phyloP scores from a whole-genome alignment of 2,113 vertebrate species.

The Chauna torquata region DNA sequence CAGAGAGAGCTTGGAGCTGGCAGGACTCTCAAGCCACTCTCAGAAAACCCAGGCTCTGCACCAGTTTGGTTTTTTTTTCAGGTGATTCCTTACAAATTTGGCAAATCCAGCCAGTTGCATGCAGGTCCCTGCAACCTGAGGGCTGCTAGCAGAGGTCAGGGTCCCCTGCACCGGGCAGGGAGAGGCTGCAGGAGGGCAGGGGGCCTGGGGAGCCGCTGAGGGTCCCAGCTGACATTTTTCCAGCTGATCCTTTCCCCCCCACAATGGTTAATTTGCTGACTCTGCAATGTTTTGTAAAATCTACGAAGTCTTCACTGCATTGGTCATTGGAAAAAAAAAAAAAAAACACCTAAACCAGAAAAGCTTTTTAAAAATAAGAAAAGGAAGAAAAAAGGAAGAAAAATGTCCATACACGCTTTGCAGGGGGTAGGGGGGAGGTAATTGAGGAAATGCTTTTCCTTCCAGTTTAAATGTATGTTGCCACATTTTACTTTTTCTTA shows the following conservation, averaged over 20 bases:
- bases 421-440: not conserved
- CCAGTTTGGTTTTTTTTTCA: not conserved
- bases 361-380: not conserved
- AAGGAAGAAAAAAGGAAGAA: not conserved
- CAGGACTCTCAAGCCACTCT: not conserved
- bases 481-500: not conserved
- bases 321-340: not conserved
- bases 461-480: not conserved
- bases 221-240: not conserved
- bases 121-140: not conserved
- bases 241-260: not conserved
- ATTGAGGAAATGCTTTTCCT: not conserved
- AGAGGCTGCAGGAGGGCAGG: not conserved
- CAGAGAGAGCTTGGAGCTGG: not conserved
- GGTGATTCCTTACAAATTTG: not conserved
- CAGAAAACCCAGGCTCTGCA: not conserved
- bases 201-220: not conserved
- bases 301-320: not conserved
- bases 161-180: not conserved
- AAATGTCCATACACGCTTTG: not conserved
- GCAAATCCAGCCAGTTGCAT: not conserved
- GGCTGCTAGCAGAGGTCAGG: not conserved
- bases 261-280: not conserved
- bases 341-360: not conserved
- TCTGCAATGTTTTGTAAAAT: not conserved